Base-by-base conservation (phyloP, 2,888 invertebrate genomes). In the Dusona sp. region DNA sequence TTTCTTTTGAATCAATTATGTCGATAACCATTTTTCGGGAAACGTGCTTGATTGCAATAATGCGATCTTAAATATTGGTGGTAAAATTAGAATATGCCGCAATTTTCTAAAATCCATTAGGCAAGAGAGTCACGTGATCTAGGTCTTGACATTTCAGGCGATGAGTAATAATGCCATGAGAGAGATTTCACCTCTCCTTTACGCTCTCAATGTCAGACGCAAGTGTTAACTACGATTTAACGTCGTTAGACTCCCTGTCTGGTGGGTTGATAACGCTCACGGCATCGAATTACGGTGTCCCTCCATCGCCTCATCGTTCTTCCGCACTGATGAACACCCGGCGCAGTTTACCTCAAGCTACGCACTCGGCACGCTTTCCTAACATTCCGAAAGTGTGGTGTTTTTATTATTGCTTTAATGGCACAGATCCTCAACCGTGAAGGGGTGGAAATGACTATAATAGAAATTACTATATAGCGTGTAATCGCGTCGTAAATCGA, bases 241-340 rank as follows among this genome's bases (percentile, higher is more conserved):
- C 88, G 88, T 90, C 87, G 89, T 92, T 92, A 92, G 89, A 88
- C 89, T 88, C 90, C 88, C 90, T 91, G 92, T 92, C 92, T 92
- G 91, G 90, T 89, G 90, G 92, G 91, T 91, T 92, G 90, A 90
- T 90, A 91, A 92, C 91, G 92, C 90, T 90, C 84, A 79, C 90
- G 90, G 88, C 90, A 89, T 91, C 90, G 88, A 92, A 92, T 92
- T 92, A 92, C 90, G 87, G 82, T 70, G 68, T 72, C 81, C 79
- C 82, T 83, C 77, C 75, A 68, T 88, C 87, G 70, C 78, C 38
- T 77, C 83, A 54, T 68, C 77, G 86, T 83, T 86, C 73, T 65
- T 72, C 72, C 70, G 73, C 85, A 45, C 88, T 90, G 91, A 90
- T 89, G 90, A 91, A 89, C 88, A 89, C 89, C 89, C 87, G 61